These are phyloP conservation scores for Zaprionus tsacasi DNA, from an alignment of 1,140 invertebrate species.

Conservation along the genomic window DNA sequence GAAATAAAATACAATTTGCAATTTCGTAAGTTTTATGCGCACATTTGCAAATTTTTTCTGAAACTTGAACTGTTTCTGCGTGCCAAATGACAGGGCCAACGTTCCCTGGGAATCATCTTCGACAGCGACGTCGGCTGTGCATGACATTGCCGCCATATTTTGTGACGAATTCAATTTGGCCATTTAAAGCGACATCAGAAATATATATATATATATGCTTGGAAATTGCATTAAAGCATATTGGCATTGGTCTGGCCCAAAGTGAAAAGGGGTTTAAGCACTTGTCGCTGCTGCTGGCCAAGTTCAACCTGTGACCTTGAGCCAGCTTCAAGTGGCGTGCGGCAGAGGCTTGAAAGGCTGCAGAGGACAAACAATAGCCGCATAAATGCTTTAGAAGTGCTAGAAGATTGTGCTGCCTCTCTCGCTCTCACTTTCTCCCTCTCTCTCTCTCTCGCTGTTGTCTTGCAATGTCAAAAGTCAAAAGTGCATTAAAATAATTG, in stretches of 20 bases:
- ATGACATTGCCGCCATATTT: constrained; percentile 43
- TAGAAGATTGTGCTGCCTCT: constrained; percentile 49
- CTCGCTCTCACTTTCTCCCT: too few relatives aligned
- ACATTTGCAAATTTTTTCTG: constrained; percentile 69
- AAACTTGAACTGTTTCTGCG: constrained; percentile 8
- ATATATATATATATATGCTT: too few relatives aligned
- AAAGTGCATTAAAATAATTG: constrained; percentile 84
- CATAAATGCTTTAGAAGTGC: constrained; percentile 68
- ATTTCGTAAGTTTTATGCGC: constrained; percentile 77
- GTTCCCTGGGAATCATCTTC: not conserved
- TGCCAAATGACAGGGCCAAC: constrained; percentile 2
- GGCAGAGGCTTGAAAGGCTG: constrained; percentile 13
- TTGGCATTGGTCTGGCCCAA: constrained; percentile 12
- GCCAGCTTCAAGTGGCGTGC: constrained; percentile 40
- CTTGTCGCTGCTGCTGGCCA: constrained; percentile 43
- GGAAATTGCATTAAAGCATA: constrained; percentile 16
- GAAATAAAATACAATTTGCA: constrained; percentile 58
- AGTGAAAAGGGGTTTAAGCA: constrained; percentile 57
- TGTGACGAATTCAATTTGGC: constrained; percentile 57
- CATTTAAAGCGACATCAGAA: constrained; percentile 20
- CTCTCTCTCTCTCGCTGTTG: constrained; percentile 33
- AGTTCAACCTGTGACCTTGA: constrained; percentile 72
- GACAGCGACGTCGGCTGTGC: constrained; percentile 42
- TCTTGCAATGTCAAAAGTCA: constrained; percentile 79
- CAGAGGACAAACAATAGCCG: constrained; percentile 58